Evolutionary conservation across 2,888 invertebrate genomes (phyloP), one percentile per base, ranked within the genome.

Genomic region (Himalopsyche japonica): DNA sequence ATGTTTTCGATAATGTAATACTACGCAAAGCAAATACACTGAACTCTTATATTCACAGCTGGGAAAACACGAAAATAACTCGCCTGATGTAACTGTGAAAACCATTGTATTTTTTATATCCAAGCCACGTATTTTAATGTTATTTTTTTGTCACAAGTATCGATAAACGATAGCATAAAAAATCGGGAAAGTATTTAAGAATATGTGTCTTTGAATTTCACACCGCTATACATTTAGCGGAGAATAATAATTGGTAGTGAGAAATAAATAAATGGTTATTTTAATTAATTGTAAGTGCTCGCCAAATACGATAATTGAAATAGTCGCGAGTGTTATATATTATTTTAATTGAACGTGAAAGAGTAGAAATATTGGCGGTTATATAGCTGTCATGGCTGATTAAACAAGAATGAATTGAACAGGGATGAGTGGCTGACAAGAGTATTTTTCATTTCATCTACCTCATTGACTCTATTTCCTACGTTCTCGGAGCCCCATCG

Each of bases 401-500:
- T 70, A 43, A 70, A 30, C 70, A 70, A 70, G 30, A 70, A 30
- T 8, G 70, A 70, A 70, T 70, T 70, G 27, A 70, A 70, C 30
- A 30, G 70, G 27, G 70, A 27, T 27, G 70, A 30, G 27, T 70
- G 30, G 12, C 15, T 70, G 3, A 30, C 70, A 27, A 57, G 3
- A 57, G 24, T 57, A 57, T 24, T 20, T 49, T 57, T 57, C 49
- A 24, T 20, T 57, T 57, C 10, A 48, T 30, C n/a, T 86, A 87
- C 87, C 87, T 87, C 87, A 80, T 85, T 78, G 6, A 79, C 81
- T 78, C 79, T 85, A 78, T 47, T 47, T 20, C 24, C 70, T 43
- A 85, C 84, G 78, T 81, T 84, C 30, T 84, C 86, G 30, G 86
- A 86, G 1, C 86, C 86, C 87, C 87, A 87, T 48, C 85, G 81